Base-by-base conservation (phyloP, 1,140 invertebrate species). In the Drosophila nasuta region DNA sequence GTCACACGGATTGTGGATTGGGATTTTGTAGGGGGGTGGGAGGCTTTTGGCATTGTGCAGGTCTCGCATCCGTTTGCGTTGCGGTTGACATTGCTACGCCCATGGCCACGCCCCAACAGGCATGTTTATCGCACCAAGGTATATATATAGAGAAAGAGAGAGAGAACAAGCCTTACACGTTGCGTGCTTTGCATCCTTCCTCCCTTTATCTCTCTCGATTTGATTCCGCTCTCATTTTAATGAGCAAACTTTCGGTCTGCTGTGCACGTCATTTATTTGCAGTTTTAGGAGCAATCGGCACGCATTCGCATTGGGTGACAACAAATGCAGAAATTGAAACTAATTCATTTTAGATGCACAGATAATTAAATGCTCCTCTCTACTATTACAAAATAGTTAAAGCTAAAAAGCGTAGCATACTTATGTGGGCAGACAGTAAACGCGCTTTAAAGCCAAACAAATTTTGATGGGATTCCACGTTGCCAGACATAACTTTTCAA, bases 61-160 rank as follows among this genome's bases (percentile, higher is more conserved):
- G 28, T 35, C n/a, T 35, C 69, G 57, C 30, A 66, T 82, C 83
- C 82, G 83, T 71, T 81, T 66, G 64, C 54, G 65, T 83, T 87
- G 83, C 69, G 83, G 82, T 79, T 87, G 82, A 80, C 82, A 87
- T 82, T 87, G 81, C 48, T 71, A 88, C 77, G 67, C 79, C 80
- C 78, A 85, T 49, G 59, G 79, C 59, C 74, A 62, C 69, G 65
- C 69, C 69, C 60, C 28, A 7, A 8, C 59, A 20, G 6, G n/a
- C 41, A 49, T 59, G 54, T 74, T 60, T 74, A 60, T 52, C 52
- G 5, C 54, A 52, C 35, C 11, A 52, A 52, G 28, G 51, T 52
- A 13, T 62, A 25, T 25, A 25, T 0, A 25, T 25, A 4, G 4
- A 4, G 3, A 25, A 0, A 20, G 1, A 20, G 20, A 25, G 20